Conservation (phyloP, 2,113 vertebrate genomes). For the Chrysemys picta region DNA sequence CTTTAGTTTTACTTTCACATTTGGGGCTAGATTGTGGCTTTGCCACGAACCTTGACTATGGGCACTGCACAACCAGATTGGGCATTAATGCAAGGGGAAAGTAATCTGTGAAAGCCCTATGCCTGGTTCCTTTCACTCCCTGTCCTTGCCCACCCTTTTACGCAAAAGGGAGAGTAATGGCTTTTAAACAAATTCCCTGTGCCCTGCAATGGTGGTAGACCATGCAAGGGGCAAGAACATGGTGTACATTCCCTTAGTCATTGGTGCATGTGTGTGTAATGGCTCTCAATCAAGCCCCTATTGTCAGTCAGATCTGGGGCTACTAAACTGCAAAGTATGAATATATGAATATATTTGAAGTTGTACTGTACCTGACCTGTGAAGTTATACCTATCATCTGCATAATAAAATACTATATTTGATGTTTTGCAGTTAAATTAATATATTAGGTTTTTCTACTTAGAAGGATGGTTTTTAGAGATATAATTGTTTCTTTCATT, state of each 20-base stretch:
- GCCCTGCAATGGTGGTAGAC: neutral
- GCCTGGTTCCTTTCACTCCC: neutral
- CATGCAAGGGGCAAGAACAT: neutral
- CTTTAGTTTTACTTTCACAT: neutral
- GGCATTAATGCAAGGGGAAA: neutral
- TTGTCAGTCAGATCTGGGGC: neutral
- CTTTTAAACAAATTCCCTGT: neutral
- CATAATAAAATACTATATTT: neutral
- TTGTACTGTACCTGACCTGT: neutral
- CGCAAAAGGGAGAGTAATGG: neutral
- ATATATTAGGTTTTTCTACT: neutral
- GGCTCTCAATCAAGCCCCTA: neutral
- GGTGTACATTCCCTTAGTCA: neutral
- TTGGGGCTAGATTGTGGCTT: neutral
- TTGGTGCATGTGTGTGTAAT: neutral
- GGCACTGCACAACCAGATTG: neutral
- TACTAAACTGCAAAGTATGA: conserved; percentile 16
- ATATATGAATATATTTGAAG: conserved; percentile 6
- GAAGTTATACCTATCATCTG: conserved; percentile 1
- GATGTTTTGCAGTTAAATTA: conserved; percentile 1
- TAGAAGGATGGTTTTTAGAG: neutral
- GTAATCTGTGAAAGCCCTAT: neutral
- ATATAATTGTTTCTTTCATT: neutral
- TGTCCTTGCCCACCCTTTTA: neutral
- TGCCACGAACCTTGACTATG: neutral